phyloP scores from a whole-genome alignment of 2,888 invertebrate species.

The Gymnosoma rotundatum region DNA sequence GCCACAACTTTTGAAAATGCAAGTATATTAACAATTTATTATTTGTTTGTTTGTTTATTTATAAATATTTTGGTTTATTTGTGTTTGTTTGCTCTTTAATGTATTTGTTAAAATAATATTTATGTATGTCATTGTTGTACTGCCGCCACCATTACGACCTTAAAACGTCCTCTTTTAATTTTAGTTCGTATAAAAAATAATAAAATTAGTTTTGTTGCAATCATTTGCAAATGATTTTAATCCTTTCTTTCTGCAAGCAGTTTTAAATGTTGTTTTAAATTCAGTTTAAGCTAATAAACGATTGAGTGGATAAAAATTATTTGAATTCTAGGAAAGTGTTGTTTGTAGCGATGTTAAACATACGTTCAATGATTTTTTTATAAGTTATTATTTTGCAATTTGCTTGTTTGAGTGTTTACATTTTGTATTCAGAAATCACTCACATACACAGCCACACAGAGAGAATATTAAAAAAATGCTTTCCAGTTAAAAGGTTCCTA shows the following conservation, averaged over 20 bases:
- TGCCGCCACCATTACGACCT: background rate
- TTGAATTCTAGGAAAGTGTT: background rate
- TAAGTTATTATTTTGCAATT: background rate
- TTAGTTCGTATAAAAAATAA: background rate
- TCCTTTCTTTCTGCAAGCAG: background rate
- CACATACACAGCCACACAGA: background rate
- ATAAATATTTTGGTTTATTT: background rate
- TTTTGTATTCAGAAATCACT: slow-evolving; percentile 5
- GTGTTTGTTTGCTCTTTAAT: too few species aligned
- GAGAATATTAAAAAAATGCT: background rate
- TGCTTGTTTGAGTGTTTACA: background rate
- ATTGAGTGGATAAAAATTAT: background rate
- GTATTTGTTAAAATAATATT: slow-evolving; percentile 9
- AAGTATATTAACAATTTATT: slow-evolving; percentile 6
- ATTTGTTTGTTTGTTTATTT: slow-evolving; percentile 16
- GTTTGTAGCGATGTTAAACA: slow-evolving; percentile 4
- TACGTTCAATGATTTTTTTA: slow-evolving; percentile 23
- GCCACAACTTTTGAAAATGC: background rate
- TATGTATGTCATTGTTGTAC: background rate
- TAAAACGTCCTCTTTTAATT: background rate
- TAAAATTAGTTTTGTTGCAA: slow-evolving; percentile 5
- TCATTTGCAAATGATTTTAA: slow-evolving; percentile 4
- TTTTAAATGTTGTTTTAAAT: slow-evolving; percentile 16
- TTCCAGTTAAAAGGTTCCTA: background rate
- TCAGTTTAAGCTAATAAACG: slow-evolving; percentile 15